Evolutionary conservation across 1,140 invertebrate species (phyloP).

Genomic region (Stenopsyche tienmushanensis): DNA sequence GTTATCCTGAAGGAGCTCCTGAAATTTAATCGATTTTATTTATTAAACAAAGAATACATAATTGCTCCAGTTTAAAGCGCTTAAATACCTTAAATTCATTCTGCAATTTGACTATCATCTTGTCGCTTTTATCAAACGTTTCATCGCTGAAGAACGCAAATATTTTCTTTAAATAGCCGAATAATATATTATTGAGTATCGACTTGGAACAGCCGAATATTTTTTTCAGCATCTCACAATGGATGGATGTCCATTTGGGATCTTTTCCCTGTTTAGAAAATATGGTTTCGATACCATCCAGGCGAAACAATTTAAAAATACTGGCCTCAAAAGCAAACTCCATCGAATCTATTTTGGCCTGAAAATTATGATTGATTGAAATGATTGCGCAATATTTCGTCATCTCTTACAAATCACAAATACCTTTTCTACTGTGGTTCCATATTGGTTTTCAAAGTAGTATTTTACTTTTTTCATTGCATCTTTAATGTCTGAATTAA

Average conservation of each 20-base stretch:
- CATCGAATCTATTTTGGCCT: constrained; percentile 61
- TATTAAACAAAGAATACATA: constrained; percentile 31
- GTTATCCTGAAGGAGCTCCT: constrained; percentile 72
- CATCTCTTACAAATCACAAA: constrained; percentile 16
- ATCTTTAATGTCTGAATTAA: constrained; percentile 65
- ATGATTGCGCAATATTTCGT: no score
- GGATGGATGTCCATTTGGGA: constrained; percentile 58
- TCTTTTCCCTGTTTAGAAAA: constrained; percentile 60
- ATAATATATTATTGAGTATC: constrained; percentile 47
- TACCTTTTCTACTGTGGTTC: constrained; percentile 60
- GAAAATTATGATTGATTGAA: constrained; percentile 43
- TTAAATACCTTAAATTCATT: constrained; percentile 57
- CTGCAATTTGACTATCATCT: constrained; percentile 58
- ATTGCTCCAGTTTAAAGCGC: neutral
- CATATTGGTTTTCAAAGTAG: constrained; percentile 60
- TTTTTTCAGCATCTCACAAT: constrained; percentile 58
- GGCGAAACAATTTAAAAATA: constrained; percentile 56
- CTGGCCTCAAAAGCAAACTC: constrained; percentile 63
- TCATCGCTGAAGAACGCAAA: constrained; percentile 53
- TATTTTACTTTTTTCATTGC: constrained; percentile 64
- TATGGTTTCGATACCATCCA: constrained; percentile 61
- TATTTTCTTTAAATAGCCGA: constrained; percentile 58
- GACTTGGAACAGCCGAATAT: constrained; percentile 59
- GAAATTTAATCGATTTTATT: no score
- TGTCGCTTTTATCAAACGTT: constrained; percentile 53